Evolutionary conservation across 2,888 invertebrate species (phyloP), one percentile per base, ranked within the genome.

Genomic region (Melipona beecheii): DNA sequence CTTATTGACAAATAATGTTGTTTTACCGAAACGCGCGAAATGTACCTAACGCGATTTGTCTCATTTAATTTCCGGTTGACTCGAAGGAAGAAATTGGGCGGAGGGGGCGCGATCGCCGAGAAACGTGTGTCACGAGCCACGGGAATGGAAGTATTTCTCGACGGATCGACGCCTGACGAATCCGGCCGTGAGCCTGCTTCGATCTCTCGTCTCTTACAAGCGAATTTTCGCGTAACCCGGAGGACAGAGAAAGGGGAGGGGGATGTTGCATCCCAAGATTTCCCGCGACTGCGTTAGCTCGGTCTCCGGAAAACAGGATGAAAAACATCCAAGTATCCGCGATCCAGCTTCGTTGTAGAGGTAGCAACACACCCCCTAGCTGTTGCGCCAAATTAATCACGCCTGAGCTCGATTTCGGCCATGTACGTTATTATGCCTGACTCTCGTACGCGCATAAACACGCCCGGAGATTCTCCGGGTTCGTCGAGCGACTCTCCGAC

Each of bases 21-120:
- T 43, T 9, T 43, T 43, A 11, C 9, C 43, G 43, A 50, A 64
- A 49, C 69, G 11, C 5, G 9, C 19, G 50, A 9, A n/a, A 4
- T 6, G 24, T 21, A 56, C 43, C 66, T 65, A 75, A 76, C 68
- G n/a, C 68, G 27, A 62, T 56, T 83, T 80, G 75, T 76, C 68
- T 83, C 78, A 78, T 83, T 78, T 83, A 68, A 83, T 80, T 75
- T 66, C 62, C 75, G 64, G n/a, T 31, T 21, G 43, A 52, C 50
- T 27, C 19, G 49, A 58, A 27, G 80, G 79, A 36, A 80, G 72
- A 80, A 68, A 62, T 56, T 54, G 60, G 9, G 36, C 0, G 43
- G 11, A 9, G 9, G 0, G 66, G 66, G 13, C 66, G 54, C 56
- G 75, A 75, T 79, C 72, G 31, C 62, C 43, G 43, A 13, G 11